phyloP scores from a whole-genome alignment of 2,797 vertebrate genomes.

The Morus bassanus region DNA sequence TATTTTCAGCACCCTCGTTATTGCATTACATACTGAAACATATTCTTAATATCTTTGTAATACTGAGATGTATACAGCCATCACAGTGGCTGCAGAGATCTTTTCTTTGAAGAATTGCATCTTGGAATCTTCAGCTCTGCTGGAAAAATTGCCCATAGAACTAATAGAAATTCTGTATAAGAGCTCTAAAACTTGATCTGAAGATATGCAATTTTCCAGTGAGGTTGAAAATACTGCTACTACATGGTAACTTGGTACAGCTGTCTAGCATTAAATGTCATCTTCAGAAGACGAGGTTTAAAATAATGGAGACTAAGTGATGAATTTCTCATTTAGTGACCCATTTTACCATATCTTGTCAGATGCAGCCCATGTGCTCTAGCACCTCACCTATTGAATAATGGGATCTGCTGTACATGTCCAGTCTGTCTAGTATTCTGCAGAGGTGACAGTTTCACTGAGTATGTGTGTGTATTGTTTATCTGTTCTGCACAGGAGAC shows the following conservation, averaged over 20 bases:
- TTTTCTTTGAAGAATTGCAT: background rate
- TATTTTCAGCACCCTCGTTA: background rate
- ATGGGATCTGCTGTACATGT: background rate
- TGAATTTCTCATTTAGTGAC: background rate
- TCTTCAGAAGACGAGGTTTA: background rate
- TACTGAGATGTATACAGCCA: background rate
- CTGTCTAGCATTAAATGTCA: background rate
- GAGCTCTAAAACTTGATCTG: background rate
- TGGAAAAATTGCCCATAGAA: background rate
- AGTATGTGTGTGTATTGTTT: background rate
- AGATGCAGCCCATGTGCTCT: background rate
- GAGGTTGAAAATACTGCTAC: background rate
- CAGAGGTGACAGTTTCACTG: background rate
- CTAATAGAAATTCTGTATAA: background rate
- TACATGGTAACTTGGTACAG: background rate
- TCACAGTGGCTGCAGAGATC: background rate
- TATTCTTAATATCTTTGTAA: background rate
- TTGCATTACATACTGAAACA: background rate
- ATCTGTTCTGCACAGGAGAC: background rate
- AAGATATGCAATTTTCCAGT: background rate
- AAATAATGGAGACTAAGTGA: background rate
- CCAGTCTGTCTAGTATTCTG: background rate
- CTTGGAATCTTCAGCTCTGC: background rate
- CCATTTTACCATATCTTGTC: background rate
- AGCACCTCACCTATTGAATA: background rate